Evolutionary conservation across 2,113 vertebrate species (phyloP).

Genomic region (Apodemus speciosus): DNA sequence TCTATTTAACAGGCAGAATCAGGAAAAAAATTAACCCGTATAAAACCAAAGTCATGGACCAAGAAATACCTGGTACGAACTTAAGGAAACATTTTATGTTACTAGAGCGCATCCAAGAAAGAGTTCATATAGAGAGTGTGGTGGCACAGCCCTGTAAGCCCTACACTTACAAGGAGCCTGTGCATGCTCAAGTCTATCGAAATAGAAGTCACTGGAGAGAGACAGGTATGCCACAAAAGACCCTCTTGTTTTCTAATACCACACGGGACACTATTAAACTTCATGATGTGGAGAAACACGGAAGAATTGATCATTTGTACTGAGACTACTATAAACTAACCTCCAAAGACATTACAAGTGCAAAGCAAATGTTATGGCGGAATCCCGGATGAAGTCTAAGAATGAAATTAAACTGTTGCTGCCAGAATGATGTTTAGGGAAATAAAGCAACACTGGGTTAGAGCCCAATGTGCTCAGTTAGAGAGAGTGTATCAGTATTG

Average conservation of each 20-base stretch:
- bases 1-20: constrained; percentile 41
- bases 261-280: constrained; percentile 43
- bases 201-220: constrained; percentile 5
- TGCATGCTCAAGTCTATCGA: constrained; percentile 12
- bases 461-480: constrained; percentile 30
- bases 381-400: constrained; percentile 43
- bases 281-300: constrained; percentile 42
- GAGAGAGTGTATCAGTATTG: constrained; percentile 17
- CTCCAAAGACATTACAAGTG: not conserved
- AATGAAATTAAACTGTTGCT: constrained; percentile 49
- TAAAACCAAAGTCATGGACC: constrained; percentile 12
- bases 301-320: constrained; percentile 45
- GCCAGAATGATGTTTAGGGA: not conserved
- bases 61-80: constrained; percentile 41
- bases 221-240: constrained; percentile 4
- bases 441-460: not conserved
- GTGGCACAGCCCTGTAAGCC: not conserved
- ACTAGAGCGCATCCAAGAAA: not conserved
- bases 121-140: not conserved
- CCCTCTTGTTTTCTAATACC: constrained; percentile 34
- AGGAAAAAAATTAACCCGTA: constrained; percentile 20
- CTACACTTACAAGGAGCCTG: not conserved
- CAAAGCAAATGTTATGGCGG: not conserved
- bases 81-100: constrained; percentile 24
- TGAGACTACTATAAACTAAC: constrained; percentile 5